Evolutionary conservation across 2,113 vertebrate species (phyloP).

Genomic region (Tyto alba): DNA sequence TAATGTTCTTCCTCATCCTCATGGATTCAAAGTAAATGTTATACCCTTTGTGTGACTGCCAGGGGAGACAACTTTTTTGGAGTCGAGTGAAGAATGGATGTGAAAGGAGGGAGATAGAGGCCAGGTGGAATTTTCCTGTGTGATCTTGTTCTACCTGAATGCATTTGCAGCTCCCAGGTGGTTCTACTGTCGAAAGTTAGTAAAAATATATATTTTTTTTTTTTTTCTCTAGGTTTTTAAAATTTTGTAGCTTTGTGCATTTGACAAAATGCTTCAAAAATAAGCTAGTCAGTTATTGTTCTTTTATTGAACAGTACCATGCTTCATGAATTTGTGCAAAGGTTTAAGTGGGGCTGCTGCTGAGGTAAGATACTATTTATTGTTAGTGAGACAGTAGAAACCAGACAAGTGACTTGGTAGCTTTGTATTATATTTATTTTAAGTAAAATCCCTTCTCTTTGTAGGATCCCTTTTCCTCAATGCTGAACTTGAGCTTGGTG

Average conservation of each 20-base stretch:
- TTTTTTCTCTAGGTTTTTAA: not conserved
- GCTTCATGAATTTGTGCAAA: not conserved
- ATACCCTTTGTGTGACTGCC: not conserved
- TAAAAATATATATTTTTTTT: not conserved
- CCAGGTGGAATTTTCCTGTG: not conserved
- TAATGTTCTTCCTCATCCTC: not conserved
- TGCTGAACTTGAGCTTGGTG: not conserved
- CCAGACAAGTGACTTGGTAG: not conserved
- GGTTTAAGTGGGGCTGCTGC: not conserved
- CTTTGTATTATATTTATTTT: not conserved
- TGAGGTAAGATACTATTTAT: not conserved
- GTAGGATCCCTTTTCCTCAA: not conserved
- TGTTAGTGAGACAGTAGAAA: not conserved
- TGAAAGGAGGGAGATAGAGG: not conserved
- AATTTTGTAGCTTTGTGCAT: not conserved
- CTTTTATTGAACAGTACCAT: not conserved
- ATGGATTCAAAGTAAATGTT: not conserved
- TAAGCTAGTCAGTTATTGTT: not conserved
- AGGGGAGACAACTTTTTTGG: not conserved
- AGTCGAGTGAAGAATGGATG: not conserved
- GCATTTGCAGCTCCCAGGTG: not conserved
- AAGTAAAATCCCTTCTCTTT: not conserved
- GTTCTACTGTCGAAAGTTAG: not conserved
- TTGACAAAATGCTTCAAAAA: not conserved
- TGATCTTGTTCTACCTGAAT: not conserved